These are phyloP conservation scores for Saguinus midas DNA, from an alignment of 2,113 vertebrate genomes.

Conservation along the genomic window DNA sequence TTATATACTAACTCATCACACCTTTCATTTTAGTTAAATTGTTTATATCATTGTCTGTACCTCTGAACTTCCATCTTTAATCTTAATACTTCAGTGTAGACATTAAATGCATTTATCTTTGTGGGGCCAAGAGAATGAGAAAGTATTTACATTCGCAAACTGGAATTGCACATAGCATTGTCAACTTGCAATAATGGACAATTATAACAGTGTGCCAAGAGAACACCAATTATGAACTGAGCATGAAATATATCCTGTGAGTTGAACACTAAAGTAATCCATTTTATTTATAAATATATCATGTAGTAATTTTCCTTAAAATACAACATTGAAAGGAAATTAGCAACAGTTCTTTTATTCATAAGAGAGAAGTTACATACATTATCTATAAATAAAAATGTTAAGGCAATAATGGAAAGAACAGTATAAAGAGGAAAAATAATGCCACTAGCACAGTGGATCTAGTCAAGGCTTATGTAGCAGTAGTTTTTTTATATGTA, in stretches of 20 bases:
- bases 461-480: not conserved
- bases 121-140: not conserved
- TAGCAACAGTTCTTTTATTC: not conserved
- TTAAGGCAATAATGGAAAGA: not conserved
- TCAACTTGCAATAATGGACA: not conserved
- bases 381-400: not conserved
- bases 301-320: not conserved
- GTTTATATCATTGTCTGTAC: not conserved
- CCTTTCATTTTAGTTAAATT: not conserved
- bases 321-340: not conserved
- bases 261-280: not conserved
- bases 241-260: not conserved
- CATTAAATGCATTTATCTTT: not conserved
- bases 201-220: not conserved
- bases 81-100: not conserved
- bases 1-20: not conserved
- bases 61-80: not conserved
- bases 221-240: not conserved
- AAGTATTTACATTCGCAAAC: constrained; percentile 1
- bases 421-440: not conserved
- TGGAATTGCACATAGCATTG: not conserved
- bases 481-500: not conserved
- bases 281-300: not conserved
- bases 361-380: not conserved
- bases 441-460: not conserved